Base-by-base conservation (phyloP, 2,888 invertebrate species). In the Drosophila peninsularis region DNA sequence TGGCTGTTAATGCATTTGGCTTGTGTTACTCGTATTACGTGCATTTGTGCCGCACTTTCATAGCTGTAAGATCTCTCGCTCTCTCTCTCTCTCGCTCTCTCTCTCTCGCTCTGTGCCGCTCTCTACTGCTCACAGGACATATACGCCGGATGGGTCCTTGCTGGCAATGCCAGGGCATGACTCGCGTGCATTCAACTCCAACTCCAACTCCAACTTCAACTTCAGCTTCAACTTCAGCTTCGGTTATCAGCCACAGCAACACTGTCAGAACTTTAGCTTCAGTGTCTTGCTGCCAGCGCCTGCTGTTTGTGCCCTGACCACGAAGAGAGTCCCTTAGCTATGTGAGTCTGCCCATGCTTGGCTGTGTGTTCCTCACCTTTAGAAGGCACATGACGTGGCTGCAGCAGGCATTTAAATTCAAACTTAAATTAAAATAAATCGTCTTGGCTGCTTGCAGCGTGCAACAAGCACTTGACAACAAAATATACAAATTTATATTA, bases 1-100 rank as follows among this genome's bases (percentile, higher is more conserved):
- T 75, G 68, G 49, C 80, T 82, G 84, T 87, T 89, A 82, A 89
- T 84, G 83, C 89, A 89, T 89, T 87, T 84, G 88, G 88, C 83
- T 87, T 82, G 88, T 71, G 72, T 89, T 84, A 71, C 82, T 84
- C 83, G 88, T 74, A 82, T 84, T 84, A 84, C 83, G 88, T 89
- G 89, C 85, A 89, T 83, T 87, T 87, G 78, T 87, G 78, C 88
- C 84, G 72, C 75, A 75, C 69, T 62, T 72, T 71, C 42, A 49
- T 74, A 54, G 74, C 57, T 72, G 21, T 60, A 79, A 76, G 71
- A 76, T 75, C 71, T 79, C 61, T 10, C 55, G 21, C 30, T 19
- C 32, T 30, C 41, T 41, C 39, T 13, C n/a, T 10, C 45, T 1
- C n/a, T n/a, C 52, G 14, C 14, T 42, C 13, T 6, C 19, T 32